Conservation (phyloP, 2,888 invertebrate species). For the Harpalus rubripes region DNA sequence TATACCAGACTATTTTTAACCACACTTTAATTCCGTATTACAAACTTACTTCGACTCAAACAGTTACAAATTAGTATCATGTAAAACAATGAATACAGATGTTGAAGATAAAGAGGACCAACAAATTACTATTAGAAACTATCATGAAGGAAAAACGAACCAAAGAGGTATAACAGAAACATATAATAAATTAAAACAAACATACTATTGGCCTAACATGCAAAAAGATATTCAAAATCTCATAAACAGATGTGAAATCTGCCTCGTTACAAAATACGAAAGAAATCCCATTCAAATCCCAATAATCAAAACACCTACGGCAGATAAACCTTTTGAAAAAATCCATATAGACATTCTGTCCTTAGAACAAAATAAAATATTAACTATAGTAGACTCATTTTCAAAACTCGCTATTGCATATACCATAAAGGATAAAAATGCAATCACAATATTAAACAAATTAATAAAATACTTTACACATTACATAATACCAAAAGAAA, state of each 20-base stretch:
- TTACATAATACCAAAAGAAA: too few relatives aligned
- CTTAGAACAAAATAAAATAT: constrained; percentile 67
- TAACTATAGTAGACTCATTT: constrained; percentile 69
- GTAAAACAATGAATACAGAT: constrained; percentile 41
- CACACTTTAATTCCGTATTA: constrained; percentile 27
- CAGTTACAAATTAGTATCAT: constrained; percentile 44
- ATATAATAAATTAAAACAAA: constrained; percentile 63
- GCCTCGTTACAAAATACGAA: constrained; percentile 69
- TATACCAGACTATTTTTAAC: constrained; percentile 31
- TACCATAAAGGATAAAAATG: too few relatives aligned
- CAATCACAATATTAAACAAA: too few relatives aligned
- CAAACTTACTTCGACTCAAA: constrained; percentile 11
- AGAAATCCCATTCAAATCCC: constrained; percentile 67
- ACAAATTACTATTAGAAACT: constrained; percentile 60
- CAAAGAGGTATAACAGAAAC: constrained; percentile 68
- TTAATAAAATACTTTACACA: too few relatives aligned
- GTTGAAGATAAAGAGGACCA: constrained; percentile 64
- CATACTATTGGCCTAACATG: constrained; percentile 69
- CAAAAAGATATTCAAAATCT: constrained; percentile 67
- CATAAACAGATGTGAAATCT: constrained; percentile 67
- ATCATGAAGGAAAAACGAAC: constrained; percentile 69
- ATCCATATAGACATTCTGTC: too few relatives aligned
- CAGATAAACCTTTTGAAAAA: too few relatives aligned
- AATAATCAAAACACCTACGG: constrained; percentile 34
- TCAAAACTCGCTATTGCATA: constrained; percentile 69